Evolutionary conservation across 2,888 invertebrate species (phyloP), one percentile per base, ranked within the genome.

Genomic region (Nephrotoma appendiculata): DNA sequence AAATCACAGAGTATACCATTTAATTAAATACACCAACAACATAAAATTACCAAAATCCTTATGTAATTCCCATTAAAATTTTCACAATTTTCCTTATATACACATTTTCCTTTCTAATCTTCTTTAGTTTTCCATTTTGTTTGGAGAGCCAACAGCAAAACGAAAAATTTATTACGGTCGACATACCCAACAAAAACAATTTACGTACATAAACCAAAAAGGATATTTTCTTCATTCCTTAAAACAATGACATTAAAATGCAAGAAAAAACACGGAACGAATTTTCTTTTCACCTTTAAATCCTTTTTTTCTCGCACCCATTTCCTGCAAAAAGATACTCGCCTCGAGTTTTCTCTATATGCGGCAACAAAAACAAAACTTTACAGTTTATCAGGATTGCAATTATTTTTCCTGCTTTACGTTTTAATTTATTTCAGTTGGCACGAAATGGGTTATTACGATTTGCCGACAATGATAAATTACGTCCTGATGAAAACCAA

Each of bases 391-490:
- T 71, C 71, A 71, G 71, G 71, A 71, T 71, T 71, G 71, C 71
- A 71, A 71, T 71, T 71, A 71, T 71, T 71, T 71, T 71, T 84
- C 84, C 7, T 5, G 7, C 42, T 84, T 84, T 43, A 42, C 12
- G 15, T 84, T 84, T 84, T 43, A 42, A 41, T 83, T 41, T 84
- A 42, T 85, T 44, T 94, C 90, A 95, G 95, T 86, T 97, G 95
- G 94, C 94, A 96, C 88, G 95, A 96, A 90, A 94, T 95, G 93
- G 95, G 95, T 0, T 89, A 92, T 86, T 94, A 94, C 88, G 98
- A 98, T 91, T 89, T 98, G 86, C 97, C 98, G 0, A 94, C 96
- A 0, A 96, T 95, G 93, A 95, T 98, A 86, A 96, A 98, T 90
- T 94, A 95, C 89, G 93, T 95, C 41, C 90, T 95, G 6, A 89